These are phyloP conservation scores for Sipha maydis DNA, from an alignment of 2,888 invertebrate species.

Conservation along the genomic window DNA sequence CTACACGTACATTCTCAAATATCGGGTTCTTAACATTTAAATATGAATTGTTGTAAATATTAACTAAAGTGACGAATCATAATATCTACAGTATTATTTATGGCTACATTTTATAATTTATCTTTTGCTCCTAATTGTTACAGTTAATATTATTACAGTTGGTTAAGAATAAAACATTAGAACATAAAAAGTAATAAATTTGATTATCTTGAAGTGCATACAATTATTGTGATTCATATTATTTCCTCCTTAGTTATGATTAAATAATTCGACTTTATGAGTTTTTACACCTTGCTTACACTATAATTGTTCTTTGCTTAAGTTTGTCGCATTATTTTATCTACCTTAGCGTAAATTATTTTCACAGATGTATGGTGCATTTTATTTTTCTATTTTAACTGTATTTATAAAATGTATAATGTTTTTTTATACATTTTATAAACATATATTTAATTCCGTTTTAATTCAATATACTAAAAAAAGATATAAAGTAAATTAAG, in stretches of 20 bases:
- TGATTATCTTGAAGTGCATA: not conserved
- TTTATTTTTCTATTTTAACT: not conserved
- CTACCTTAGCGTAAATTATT: not conserved
- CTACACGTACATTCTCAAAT: too few relatives aligned
- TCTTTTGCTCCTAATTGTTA: too few relatives aligned
- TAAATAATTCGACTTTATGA: conserved; percentile 20
- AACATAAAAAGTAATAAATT: not conserved
- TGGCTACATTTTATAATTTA: too few relatives aligned
- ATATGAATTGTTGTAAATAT: too few relatives aligned
- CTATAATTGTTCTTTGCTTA: not conserved
- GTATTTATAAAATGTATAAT: not conserved
- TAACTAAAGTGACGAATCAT: too few relatives aligned
- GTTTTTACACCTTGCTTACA: not conserved
- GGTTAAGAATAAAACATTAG: not conserved
- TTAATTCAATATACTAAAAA: not conserved
- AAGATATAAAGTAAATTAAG: too few relatives aligned
- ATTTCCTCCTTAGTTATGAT: not conserved
- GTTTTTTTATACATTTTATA: too few relatives aligned
- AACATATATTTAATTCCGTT: not conserved
- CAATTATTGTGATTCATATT: conserved; percentile 9
- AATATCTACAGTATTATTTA: too few relatives aligned
- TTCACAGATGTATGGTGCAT: not conserved
- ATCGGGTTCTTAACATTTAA: too few relatives aligned
- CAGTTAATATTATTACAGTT: too few relatives aligned
- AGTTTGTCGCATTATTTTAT: conserved; percentile 3